These are phyloP conservation scores for Eustalomyia histrio DNA, from an alignment of 2,888 invertebrate species.

Conservation along the genomic window DNA sequence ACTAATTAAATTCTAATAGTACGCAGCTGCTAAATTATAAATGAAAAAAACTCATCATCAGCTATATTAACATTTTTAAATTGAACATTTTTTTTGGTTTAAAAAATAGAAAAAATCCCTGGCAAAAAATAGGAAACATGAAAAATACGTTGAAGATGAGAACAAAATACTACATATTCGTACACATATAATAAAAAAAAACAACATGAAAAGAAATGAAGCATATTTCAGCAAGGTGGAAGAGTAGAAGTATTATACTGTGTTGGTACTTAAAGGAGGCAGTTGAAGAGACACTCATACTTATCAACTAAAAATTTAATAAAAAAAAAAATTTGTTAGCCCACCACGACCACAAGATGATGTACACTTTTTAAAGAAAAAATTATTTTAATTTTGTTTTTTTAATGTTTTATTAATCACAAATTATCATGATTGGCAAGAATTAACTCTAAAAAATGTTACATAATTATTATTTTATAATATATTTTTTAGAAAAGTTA, in stretches of 20 bases:
- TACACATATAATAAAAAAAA: background rate
- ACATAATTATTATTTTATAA: too few relatives aligned
- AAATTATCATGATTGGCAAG: too few relatives aligned
- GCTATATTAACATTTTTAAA: conserved; percentile 55
- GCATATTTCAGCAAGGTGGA: conserved; percentile 7
- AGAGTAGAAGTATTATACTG: background rate
- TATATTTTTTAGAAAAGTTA: too few relatives aligned
- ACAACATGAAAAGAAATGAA: conserved; percentile 14
- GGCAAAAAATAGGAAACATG: conserved; percentile 57
- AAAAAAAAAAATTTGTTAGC: too few relatives aligned
- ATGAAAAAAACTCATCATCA: conserved; percentile 34
- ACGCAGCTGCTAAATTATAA: conserved; percentile 56
- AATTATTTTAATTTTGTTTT: too few relatives aligned
- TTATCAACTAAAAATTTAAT: background rate
- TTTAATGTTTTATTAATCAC: too few relatives aligned
- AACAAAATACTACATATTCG: conserved; percentile 1
- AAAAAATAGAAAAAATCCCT: conserved; percentile 32
- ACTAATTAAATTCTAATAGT: conserved; percentile 61
- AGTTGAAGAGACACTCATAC: conserved; percentile 22
- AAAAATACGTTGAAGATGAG: conserved; percentile 49
- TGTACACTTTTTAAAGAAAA: too few relatives aligned
- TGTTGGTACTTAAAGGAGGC: conserved; percentile 32
- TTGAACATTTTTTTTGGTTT: conserved; percentile 34
- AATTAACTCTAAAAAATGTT: too few relatives aligned
- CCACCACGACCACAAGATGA: too few relatives aligned